These are phyloP conservation scores for Hafferia zeledoni DNA, from an alignment of 2,797 vertebrate species.

Conservation along the genomic window DNA sequence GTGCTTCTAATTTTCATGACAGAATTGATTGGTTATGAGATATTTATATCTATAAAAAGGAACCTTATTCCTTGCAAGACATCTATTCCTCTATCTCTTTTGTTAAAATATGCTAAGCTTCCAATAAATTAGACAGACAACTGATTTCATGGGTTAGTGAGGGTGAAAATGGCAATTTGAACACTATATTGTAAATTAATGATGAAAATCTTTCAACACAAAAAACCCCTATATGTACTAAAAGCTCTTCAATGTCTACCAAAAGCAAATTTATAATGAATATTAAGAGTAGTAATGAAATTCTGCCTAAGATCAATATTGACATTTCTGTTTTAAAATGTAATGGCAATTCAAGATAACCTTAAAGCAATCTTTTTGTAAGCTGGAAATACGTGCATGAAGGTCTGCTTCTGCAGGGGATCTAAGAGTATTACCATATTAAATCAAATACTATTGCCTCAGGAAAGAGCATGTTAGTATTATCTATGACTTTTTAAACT, in stretches of 20 bases:
- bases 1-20: background rate
- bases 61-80: conserved; percentile 16
- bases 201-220: conserved; percentile 51
- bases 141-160: conserved; percentile 66
- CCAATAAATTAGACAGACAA: conserved; percentile 45
- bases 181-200: conserved; percentile 59
- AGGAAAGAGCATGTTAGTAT: background rate
- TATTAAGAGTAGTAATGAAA: conserved; percentile 19
- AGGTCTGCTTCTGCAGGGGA: background rate
- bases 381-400: background rate
- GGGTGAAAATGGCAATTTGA: conserved; percentile 64
- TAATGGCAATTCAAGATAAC: background rate
- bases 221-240: background rate
- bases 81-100: conserved; percentile 1
- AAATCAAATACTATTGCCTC: conserved; percentile 16
- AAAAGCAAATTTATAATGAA: conserved; percentile 33
- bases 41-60: background rate
- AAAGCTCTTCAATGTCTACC: conserved; percentile 5
- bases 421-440: conserved; percentile 18
- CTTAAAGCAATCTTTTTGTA: background rate
- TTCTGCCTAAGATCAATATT: conserved; percentile 13
- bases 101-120: conserved; percentile 26
- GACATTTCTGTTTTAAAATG: conserved; percentile 35
- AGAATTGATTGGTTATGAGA: conserved; percentile 9
- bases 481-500: conserved; percentile 38